A percentile compares a stretch with the other conserved stretches of the same genome.
phyloP scores from a whole-genome alignment of 2,797 vertebrate species.

The Prunella strophiata region DNA sequence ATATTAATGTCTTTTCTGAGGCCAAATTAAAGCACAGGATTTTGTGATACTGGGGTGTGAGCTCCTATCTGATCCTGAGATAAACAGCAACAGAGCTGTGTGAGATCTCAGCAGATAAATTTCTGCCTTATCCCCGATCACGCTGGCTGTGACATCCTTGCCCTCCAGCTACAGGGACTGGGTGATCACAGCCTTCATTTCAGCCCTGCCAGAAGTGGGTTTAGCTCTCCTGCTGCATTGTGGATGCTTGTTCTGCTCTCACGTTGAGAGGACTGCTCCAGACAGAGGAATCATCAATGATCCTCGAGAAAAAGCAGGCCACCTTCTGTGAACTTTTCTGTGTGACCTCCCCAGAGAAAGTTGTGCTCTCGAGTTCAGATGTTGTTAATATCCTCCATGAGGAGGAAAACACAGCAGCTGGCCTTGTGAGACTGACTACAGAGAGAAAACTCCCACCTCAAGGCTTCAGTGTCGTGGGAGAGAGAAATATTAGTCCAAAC shows the following conservation, averaged over 20 bases:
- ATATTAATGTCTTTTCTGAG: neutral
- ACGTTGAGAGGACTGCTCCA: neutral
- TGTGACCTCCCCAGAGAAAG: neutral
- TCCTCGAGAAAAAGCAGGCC: neutral
- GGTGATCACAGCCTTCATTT: constrained; percentile 22
- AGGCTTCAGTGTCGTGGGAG: neutral
- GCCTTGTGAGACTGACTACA: neutral
- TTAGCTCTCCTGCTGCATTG: neutral
- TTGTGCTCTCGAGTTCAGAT: neutral
- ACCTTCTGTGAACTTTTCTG: neutral
- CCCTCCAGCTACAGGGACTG: neutral
- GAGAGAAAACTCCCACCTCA: neutral
- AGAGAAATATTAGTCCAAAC: neutral
- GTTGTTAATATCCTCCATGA: neutral
- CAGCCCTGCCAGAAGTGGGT: neutral
- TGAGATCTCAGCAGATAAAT: constrained; percentile 10
- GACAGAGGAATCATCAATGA: neutral
- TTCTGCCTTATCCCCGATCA: neutral
- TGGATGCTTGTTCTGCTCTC: neutral
- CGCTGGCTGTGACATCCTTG: constrained; percentile 11
- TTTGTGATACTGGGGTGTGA: constrained; percentile 9
- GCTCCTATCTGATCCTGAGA: neutral
- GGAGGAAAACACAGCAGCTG: neutral
- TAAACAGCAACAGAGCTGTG: neutral
- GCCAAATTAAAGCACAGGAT: constrained; percentile 16